These are phyloP conservation scores for Gymnocypris eckloni DNA, from an alignment of 2,797 vertebrate genomes.

Conservation along the genomic window DNA sequence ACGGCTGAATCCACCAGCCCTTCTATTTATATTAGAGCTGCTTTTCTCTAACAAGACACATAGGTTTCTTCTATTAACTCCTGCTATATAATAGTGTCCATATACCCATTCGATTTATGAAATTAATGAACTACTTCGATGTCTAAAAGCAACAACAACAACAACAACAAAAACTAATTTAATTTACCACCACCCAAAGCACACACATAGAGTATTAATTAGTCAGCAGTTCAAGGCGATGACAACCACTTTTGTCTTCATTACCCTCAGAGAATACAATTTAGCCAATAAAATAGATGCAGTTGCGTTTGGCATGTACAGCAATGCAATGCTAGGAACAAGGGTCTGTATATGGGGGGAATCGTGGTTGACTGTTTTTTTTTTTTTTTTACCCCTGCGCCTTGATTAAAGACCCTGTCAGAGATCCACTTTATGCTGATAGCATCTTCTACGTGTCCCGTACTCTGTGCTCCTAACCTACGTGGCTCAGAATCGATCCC, in stretches of 20 bases:
- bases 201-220: constrained; percentile 61
- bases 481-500: constrained; percentile 39
- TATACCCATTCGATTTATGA: neutral
- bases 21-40: neutral
- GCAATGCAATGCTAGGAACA: constrained; percentile 86
- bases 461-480: constrained; percentile 19
- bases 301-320: constrained; percentile 86
- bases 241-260: constrained; percentile 82
- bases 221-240: constrained; percentile 63
- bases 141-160: constrained; percentile 13
- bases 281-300: constrained; percentile 77
- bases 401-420: constrained; percentile 84
- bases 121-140: constrained; percentile 31
- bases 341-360: constrained; percentile 80
- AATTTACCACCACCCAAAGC: constrained; percentile 24
- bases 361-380: constrained; percentile 73
- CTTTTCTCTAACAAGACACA: constrained; percentile 3
- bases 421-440: constrained; percentile 68
- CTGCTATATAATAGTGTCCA: constrained; percentile 4
- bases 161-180: neutral
- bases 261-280: constrained; percentile 77
- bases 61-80: constrained; percentile 1
- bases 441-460: constrained; percentile 29
- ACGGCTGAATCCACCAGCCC: neutral
- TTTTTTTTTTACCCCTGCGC: constrained; percentile 60